Conservation (phyloP, 2,888 invertebrate genomes). For the Drosophila trichaetosa region DNA sequence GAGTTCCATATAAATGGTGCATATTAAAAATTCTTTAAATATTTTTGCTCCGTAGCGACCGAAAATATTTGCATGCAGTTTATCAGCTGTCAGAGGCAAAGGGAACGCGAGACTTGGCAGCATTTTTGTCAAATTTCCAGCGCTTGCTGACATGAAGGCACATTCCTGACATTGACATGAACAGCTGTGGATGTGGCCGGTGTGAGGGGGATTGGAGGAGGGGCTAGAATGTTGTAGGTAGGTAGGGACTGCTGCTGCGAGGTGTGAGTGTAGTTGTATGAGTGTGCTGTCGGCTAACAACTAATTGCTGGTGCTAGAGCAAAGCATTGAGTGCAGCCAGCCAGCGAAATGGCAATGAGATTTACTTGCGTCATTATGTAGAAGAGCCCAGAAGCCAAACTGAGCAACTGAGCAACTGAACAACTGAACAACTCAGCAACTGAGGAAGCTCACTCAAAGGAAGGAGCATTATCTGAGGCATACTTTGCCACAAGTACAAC, state of each 20-base stretch:
- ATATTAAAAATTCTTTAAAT: conserved; percentile 81
- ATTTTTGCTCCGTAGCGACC: conserved; percentile 45
- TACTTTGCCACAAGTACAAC: conserved; percentile 43
- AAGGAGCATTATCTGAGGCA: conserved; percentile 12
- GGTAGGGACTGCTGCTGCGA: neutral
- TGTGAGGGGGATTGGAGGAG: neutral
- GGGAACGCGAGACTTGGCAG: conserved; percentile 49
- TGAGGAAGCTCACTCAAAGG: neutral
- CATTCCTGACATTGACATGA: conserved; percentile 64
- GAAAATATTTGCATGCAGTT: conserved; percentile 77
- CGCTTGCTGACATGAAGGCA: conserved; percentile 67
- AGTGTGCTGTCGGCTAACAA: conserved; percentile 52
- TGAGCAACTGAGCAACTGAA: conserved; percentile 1
- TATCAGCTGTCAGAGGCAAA: conserved; percentile 46
- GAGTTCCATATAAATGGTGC: conserved; percentile 69
- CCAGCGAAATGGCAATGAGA: conserved; percentile 77
- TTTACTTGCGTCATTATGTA: conserved; percentile 75
- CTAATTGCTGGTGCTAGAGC: conserved; percentile 67
- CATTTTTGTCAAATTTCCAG: conserved; percentile 77
- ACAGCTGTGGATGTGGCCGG: neutral
- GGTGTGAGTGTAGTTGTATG: conserved; percentile 5
- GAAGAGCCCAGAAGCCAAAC: conserved; percentile 53
- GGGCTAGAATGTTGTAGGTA: neutral
- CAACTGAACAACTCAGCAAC: conserved; percentile 2
- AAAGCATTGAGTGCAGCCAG: conserved; percentile 69